Conservation (phyloP, 2,888 invertebrate genomes). For the Brachylomia viminalis region DNA sequence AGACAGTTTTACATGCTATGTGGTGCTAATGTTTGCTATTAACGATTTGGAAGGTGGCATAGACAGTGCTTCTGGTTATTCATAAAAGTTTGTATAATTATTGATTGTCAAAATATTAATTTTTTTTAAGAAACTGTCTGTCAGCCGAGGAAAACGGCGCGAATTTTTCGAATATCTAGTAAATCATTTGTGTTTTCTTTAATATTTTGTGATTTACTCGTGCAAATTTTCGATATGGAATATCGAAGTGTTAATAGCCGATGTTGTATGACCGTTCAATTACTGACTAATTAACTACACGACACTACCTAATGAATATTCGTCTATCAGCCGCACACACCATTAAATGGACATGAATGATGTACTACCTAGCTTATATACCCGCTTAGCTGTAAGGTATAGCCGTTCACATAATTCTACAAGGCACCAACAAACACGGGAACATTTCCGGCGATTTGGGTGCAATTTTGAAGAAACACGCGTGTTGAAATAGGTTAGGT, state of each 20-base stretch:
- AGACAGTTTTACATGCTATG: no score
- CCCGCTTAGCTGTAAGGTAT: neutral
- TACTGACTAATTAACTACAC: slow-evolving; percentile 37
- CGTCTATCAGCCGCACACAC: slow-evolving; percentile 7
- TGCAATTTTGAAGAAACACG: neutral
- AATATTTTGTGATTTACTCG: neutral
- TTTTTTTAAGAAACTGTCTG: neutral
- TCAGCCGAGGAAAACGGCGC: neutral
- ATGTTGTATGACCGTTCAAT: slow-evolving; percentile 10
- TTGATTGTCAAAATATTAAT: neutral
- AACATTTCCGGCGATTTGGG: neutral
- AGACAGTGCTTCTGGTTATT: neutral
- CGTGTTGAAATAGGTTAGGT: neutral
- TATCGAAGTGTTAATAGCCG: neutral
- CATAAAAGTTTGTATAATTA: neutral
- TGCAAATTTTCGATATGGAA: neutral
- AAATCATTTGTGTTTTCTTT: neutral
- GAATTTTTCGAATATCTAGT: neutral
- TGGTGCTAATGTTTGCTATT: slow-evolving; percentile 4
- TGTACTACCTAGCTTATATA: neutral
- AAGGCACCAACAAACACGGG: slow-evolving; percentile 7
- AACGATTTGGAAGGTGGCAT: neutral
- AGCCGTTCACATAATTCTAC: slow-evolving; percentile 26
- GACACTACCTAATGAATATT: slow-evolving; percentile 20
- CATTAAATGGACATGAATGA: slow-evolving; percentile 25